A percentile compares a stretch with the other conserved stretches of the same genome.
phyloP scores from a whole-genome alignment of 1,140 invertebrate species.

The Glossosoma conforme region DNA sequence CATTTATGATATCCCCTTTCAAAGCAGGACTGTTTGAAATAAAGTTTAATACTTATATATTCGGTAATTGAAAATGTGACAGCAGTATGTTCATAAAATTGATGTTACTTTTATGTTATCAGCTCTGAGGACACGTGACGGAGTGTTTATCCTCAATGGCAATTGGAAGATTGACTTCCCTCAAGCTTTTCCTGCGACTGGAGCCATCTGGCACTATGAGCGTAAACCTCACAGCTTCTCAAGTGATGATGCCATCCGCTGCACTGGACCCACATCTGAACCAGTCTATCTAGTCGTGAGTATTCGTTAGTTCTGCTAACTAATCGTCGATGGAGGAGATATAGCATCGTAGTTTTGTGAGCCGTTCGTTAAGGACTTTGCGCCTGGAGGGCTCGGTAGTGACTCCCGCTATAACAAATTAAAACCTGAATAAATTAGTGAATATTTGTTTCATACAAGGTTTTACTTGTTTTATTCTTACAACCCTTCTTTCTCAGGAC shows the following conservation, averaged over 20 bases:
- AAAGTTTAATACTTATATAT: no score
- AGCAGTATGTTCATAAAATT: not conserved
- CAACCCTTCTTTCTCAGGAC: no score
- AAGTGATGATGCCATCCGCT: conserved; percentile 75
- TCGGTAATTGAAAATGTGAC: no score
- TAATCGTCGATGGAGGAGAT: no score
- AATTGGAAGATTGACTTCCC: conserved; percentile 91
- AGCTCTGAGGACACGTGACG: conserved; percentile 79
- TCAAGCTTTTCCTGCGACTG: conserved; percentile 69
- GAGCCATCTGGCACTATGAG: conserved; percentile 83
- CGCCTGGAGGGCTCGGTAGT: no score
- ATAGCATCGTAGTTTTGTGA: no score
- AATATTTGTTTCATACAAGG: not conserved
- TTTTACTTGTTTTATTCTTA: no score
- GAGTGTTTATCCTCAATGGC: conserved; percentile 88
- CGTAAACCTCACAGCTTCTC: conserved; percentile 72
- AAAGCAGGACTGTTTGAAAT: no score
- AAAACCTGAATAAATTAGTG: conserved; percentile 7
- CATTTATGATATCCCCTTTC: no score
- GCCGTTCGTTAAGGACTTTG: no score
- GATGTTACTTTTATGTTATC: conserved; percentile 26
- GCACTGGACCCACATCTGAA: conserved; percentile 82
- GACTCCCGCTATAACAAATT: no score
- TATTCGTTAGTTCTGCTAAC: no score
- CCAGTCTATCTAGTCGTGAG: conserved; percentile 81